Percentiles rank a stretch among this genome's conserved stretches.
Conservation (phyloP, 2,113 vertebrate genomes). For the Amphiprion ocellaris region DNA sequence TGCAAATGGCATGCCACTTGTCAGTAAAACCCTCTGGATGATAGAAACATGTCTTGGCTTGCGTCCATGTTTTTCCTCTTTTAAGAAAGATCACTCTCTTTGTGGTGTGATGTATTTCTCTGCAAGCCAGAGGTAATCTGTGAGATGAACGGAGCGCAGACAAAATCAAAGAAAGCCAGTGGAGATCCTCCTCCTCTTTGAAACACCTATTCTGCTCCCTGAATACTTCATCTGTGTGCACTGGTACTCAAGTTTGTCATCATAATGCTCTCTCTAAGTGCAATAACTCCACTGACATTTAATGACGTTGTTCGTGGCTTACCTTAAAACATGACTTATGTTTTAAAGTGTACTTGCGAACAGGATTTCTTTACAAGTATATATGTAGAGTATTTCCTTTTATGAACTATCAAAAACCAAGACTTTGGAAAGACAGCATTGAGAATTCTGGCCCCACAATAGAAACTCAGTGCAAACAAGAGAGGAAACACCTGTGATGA, state of each 20-base stretch:
- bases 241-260: slow-evolving; percentile 20
- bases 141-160: slow-evolving; percentile 50
- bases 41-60: slow-evolving; percentile 10
- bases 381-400: no score
- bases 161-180: slow-evolving; percentile 64
- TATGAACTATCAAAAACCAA: no score
- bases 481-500: no score
- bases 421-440: no score
- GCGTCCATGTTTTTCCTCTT: slow-evolving; percentile 7
- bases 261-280: not conserved
- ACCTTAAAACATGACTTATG: no score
- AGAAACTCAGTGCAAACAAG: no score
- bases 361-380: no score
- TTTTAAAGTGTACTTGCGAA: no score
- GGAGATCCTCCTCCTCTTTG: slow-evolving; percentile 52
- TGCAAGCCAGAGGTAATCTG: slow-evolving; percentile 48
- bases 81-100: slow-evolving; percentile 33
- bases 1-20: slow-evolving; percentile 42
- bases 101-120: slow-evolving; percentile 39
- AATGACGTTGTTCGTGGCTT: slow-evolving; percentile 1
- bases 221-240: slow-evolving; percentile 15
- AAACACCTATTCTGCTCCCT: slow-evolving; percentile 57
- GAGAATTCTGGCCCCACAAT: no score
- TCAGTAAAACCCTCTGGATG: slow-evolving; percentile 21
- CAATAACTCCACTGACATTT: slow-evolving; percentile 8